phyloP scores from a whole-genome alignment of 2,113 vertebrate genomes.

The Zapornia atra region DNA sequence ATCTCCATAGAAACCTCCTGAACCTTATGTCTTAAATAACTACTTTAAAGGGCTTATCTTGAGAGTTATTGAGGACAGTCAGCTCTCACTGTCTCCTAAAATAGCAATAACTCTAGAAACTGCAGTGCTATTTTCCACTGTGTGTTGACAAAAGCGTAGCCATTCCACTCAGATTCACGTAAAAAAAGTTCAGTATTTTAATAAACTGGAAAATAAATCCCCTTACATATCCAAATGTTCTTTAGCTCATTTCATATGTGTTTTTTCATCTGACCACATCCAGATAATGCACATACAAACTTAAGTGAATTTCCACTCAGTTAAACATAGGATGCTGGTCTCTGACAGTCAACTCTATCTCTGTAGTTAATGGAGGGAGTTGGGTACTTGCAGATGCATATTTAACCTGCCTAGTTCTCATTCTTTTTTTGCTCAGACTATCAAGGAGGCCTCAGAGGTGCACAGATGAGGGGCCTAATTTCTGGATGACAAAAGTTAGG shows the following conservation, averaged over 20 bases:
- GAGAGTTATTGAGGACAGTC: slow-evolving; percentile 45
- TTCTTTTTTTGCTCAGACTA: background rate
- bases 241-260: background rate
- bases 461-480: background rate
- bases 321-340: background rate
- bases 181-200: background rate
- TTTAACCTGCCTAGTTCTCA: background rate
- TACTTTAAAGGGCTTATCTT: slow-evolving; percentile 48
- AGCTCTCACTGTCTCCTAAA: background rate
- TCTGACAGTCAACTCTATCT: background rate
- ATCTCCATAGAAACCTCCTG: slow-evolving; percentile 58
- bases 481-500: background rate
- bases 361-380: background rate
- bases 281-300: background rate
- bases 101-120: slow-evolving; percentile 48
- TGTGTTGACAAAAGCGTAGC: background rate
- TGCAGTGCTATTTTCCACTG: background rate
- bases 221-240: background rate
- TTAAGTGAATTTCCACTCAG: background rate
- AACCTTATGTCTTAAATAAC: slow-evolving; percentile 53
- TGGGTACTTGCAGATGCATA: background rate
- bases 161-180: background rate
- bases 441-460: background rate
- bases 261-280: background rate
- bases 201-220: slow-evolving; percentile 12